Evolutionary conservation across 2,113 vertebrate species (phyloP), one percentile per base, ranked within the genome.

Genomic region (Tringa solitaria): DNA sequence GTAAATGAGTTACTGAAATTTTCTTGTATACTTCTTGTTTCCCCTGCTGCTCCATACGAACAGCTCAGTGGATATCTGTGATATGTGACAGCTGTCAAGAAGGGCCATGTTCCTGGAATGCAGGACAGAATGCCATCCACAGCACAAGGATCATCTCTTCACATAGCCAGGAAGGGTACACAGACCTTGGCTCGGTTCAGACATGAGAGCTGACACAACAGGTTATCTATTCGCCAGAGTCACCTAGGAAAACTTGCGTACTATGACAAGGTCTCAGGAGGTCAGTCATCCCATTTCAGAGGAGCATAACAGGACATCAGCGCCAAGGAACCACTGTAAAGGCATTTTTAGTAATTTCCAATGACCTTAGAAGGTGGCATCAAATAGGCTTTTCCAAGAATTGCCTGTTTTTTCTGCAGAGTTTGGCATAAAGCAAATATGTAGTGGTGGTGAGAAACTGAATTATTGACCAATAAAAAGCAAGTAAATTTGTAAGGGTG

Each of bases 101-200:
- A 89, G 57, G n/a, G 76, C 86, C 51, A 2, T 53, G 64, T 81
- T 95, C 90, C 95, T 96, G 94, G 95, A 97, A 96, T 87, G 94
- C 86, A 48, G 45, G 57, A 78, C n/a, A 68, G 65, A 89, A 89
- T 95, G 72, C 59, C 93, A 94, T 32, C 90, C 88, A 64, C 92
- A 94, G 90, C 73, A 89, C 65, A 96, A 95, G 92, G 82, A 90
- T 92, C 95, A 89, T 89, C 92, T 81, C 96, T 68, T 95, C 80
- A 50, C 69, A 96, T 84, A 74, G 90, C 80, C 94, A 96, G 88
- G 86, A 95, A 96, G 96, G 86, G 94, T 94, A 93, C 84, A 93
- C 28, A 95, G 89, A 90, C 86, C 89, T 95, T 95, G 94, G 83
- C 90, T 75, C 72, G 16, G 48, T 81, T 90, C 76, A 89, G 72